Base-by-base conservation (phyloP, 2,797 vertebrate species). In the Pristis pectinata region DNA sequence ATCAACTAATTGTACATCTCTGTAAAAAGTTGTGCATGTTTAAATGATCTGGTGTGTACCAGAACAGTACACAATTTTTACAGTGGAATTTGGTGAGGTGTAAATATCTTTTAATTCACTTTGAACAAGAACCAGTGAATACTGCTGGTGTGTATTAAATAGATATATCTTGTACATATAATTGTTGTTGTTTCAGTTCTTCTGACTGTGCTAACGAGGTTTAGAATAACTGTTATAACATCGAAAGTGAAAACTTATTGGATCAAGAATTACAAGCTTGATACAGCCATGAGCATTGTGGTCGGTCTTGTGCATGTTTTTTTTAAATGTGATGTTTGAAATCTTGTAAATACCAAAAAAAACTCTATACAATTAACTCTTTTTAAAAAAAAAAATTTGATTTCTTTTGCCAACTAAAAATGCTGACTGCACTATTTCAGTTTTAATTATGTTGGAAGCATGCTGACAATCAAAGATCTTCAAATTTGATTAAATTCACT, bases 11-110 rank as follows among this genome's bases (percentile, higher is more conserved):
- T 94, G 70, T 94, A 94, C 70, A 94, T 94, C 92, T 74, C 92
- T 94, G 92, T 72, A 91, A 91, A 94, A 94, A 94, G 70, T 74
- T 94, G 70, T 94, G 92, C 92, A 94, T 94, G 92, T 94, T 76
- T 74, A 49, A 34, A 76, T 76, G 92, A 94, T 94, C 49, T 53
- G 70, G 70, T 94, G 70, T 53, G 44, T 94, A 76, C 67, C 72
- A 94, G 92, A 94, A 94, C 37, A 94, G 70, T 94, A 92, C 92
- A 94, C 92, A 94, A 74, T 53, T 94, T 94, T 94, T 74, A 93
- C 61, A 94, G 92, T 94, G 92, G 64, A 94, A 94, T 94, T 74
- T 30, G 49, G 70, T 74, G 67, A 94, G 92, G 72, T 94, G 92
- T 74, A 70, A 94, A 94, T 94, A 53, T 93, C 49, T 41, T 76